These are phyloP conservation scores for Atethmia centrago DNA, from an alignment of 2,888 invertebrate genomes.

Conservation along the genomic window DNA sequence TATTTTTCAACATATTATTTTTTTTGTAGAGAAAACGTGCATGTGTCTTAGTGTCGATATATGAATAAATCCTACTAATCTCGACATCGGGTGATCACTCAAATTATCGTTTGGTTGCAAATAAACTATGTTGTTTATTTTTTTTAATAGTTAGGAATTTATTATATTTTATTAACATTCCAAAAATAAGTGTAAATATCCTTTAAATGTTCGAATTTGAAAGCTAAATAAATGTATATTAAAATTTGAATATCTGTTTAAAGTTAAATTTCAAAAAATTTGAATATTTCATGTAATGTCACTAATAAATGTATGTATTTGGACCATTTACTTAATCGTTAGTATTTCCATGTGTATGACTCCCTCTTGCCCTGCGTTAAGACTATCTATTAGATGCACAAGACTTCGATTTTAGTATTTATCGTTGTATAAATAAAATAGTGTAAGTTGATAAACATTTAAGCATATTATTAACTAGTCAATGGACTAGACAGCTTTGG, in stretches of 20 bases:
- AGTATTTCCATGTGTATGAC: conserved; percentile 62
- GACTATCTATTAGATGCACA: conserved; percentile 80
- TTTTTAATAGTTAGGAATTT: conserved; percentile 31
- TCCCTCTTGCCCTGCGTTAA: conserved; percentile 80
- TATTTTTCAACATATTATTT: conserved; percentile 3
- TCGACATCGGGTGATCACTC: conserved; percentile 25
- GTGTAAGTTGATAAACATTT: conserved; percentile 73
- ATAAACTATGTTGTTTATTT: conserved; percentile 29
- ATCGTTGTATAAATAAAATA: conserved; percentile 76
- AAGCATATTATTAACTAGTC: conserved; percentile 80
- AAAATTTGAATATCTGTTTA: conserved; percentile 47
- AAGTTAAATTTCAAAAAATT: conserved; percentile 44
- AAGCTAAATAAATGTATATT: conserved; percentile 53
- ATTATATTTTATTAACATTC: conserved; percentile 60
- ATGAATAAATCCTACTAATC: conserved; percentile 17
- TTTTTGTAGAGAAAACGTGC: conserved; percentile 27
- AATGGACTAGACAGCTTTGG: conserved; percentile 78
- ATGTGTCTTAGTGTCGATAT: conserved; percentile 27
- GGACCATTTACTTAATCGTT: conserved; percentile 72
- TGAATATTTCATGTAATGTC: conserved; percentile 54
- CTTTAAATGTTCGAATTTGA: conserved; percentile 50
- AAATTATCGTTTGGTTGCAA: conserved; percentile 45
- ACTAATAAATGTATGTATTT: conserved; percentile 65
- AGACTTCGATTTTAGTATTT: conserved; percentile 78
- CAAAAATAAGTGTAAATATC: conserved; percentile 65